These are phyloP conservation scores for Lophius americanus DNA, from an alignment of 2,797 vertebrate species.

Conservation along the genomic window DNA sequence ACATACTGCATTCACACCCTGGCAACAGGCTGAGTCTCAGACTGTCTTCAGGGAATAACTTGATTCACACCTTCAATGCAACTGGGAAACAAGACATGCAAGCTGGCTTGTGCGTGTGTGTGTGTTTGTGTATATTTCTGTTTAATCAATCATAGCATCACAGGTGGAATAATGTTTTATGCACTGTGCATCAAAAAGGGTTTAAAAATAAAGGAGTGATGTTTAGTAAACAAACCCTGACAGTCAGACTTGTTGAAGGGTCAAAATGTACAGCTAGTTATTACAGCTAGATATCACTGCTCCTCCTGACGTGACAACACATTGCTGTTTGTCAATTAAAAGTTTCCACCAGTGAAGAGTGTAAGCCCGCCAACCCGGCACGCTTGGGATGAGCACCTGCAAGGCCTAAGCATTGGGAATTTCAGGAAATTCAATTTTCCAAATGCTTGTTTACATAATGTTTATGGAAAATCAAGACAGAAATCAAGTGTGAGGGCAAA, in stretches of 20 bases:
- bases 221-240: conserved; percentile 68
- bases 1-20: conserved; percentile 28
- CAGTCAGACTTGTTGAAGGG: conserved; percentile 57
- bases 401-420: too few relatives aligned
- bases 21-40: conserved; percentile 12
- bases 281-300: background rate
- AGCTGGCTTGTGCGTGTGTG: conserved; percentile 24
- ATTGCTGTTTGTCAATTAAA: too few relatives aligned
- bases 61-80: conserved; percentile 47
- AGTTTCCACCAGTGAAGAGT: too few relatives aligned
- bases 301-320: too few relatives aligned
- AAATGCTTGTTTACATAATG: too few relatives aligned
- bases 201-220: conserved; percentile 48
- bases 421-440: too few relatives aligned
- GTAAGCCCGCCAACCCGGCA: too few relatives aligned
- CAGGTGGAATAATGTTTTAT: conserved; percentile 32
- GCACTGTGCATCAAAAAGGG: conserved; percentile 43
- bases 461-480: too few relatives aligned
- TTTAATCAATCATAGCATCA: conserved; percentile 47
- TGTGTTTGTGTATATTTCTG: conserved; percentile 36
- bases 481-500: too few relatives aligned
- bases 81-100: conserved; percentile 48
- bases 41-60: conserved; percentile 25
- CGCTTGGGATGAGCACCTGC: too few relatives aligned
- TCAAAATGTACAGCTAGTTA: conserved; percentile 3